A percentile compares a stretch with the other conserved stretches of the same genome.
Evolutionary conservation across 2,113 vertebrate species (phyloP).

Genomic region (Corythaeola cristata): DNA sequence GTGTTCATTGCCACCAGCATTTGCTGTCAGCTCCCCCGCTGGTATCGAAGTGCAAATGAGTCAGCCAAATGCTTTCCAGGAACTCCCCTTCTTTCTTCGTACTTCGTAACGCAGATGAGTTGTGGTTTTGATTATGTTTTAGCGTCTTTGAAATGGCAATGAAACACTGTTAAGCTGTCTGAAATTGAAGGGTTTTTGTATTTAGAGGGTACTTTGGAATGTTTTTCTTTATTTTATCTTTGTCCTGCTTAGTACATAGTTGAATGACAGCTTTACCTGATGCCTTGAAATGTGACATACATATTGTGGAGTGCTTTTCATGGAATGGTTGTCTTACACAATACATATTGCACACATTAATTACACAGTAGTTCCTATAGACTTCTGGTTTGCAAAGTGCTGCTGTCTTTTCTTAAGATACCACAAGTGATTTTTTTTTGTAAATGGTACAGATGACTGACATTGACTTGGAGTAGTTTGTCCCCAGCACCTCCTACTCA

Average conservation of each 20-base stretch:
- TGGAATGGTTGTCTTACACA: not conserved
- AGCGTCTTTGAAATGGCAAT: not conserved
- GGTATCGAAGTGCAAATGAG: not conserved
- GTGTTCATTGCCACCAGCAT: no score
- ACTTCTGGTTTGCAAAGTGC: not conserved
- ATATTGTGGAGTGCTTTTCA: not conserved
- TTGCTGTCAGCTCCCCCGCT: not conserved
- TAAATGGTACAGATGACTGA: not conserved
- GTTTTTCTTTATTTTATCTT: not conserved
- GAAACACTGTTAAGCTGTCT: not conserved
- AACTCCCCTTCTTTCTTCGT: not conserved
- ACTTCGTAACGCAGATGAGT: not conserved
- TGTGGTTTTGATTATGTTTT: not conserved
- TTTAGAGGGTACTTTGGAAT: not conserved
- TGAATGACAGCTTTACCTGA: not conserved
- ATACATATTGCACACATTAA: not conserved
- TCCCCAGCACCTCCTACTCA: not conserved
- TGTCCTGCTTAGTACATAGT: not conserved
- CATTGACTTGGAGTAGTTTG: not conserved
- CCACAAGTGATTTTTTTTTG: not conserved
- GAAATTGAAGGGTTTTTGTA: not conserved
- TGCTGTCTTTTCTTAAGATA: not conserved
- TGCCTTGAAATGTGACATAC: not conserved
- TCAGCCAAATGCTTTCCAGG: not conserved
- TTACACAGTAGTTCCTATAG: not conserved